Base-by-base conservation (phyloP, 2,113 vertebrate genomes). In the Echinops telfairi region DNA sequence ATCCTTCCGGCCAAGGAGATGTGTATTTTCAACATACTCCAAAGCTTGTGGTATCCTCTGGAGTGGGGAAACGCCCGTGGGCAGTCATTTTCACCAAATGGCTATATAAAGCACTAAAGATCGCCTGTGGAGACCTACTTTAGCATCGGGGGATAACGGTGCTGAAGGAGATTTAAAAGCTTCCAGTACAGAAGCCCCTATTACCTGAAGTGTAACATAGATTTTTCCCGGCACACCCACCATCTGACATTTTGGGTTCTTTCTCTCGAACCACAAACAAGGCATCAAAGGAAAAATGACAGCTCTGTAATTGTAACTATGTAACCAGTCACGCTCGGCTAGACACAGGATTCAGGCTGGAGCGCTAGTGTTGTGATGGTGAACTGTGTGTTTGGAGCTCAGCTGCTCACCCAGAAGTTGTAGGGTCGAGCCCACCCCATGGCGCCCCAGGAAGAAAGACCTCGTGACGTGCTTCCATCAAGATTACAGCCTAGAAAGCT, bases 91-190 rank as follows among this genome's bases (percentile, higher is more conserved):
- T 38, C 95, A 38, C 93, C 94, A 75, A 86, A 83, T 80, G 47
- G 58, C 83, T 88, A 81, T 77, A 83, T 58, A 93, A 87, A 94
- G 94, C 95, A 92, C 91, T 95, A 92, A 93, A 83, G 88, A 94
- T 6, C 89, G 87, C 75, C 95, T 84, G 70, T 62, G 60, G 93
- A 87, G 60, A 73, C 62, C 78, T 43, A 94, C 38, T 89, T 92
- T 76, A 82, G 64, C 87, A 91, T 33, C 38, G 6, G 79, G 75
- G 78, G 88, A 86, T 88, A 88, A 88, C 31, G 57, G 23, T 60
- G 73, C 53, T 79, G 91, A 90, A 86, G 79, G 78, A 92, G 68
- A 94, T 84, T 92, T 86, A 58, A 94, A 97, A 93, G 62, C 38
- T 89, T 81, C 85, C 76, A 86, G 90, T 89, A 64, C 86, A 77